Evolutionary conservation across 2,797 vertebrate genomes (phyloP), one percentile per base, ranked within the genome.

Genomic region (Cottoperca gobio): DNA sequence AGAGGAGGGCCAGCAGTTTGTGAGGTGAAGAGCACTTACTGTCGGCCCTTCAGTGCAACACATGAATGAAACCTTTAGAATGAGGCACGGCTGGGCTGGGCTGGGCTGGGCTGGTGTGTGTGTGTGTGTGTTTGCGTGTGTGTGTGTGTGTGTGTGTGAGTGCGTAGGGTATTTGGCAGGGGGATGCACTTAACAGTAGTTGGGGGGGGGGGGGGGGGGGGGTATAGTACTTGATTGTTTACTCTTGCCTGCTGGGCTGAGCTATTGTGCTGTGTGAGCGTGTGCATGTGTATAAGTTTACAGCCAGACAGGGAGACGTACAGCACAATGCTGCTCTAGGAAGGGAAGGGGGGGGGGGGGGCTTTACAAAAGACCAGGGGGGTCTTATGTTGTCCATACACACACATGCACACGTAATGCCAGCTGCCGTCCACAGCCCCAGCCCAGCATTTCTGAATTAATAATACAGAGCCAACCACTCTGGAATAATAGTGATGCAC

Each of bases 381-480:
- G 79, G 85, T 83, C 88, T 78, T 84, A 82, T 83, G 82, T 84
- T 87, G 81, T 84, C 54, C 69, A 70, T 66, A 79, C 85, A 78
- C 70, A 59, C 72, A 70, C 50, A 62, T 67, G 33, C 76, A 84
- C 61, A 74, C 74, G 49, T 88, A 83, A 79, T 67, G 76, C 88
- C 93, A 93, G 91, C 93, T 94, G 93, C 91, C 40, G 78, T 89
- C 83, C 84, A 87, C 83, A 82, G 86, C 87, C 78, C 77, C 89
- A 83, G 82, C 85, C 82, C 76, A 79, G 86, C 88, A 86, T 93
- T 93, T 92, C 89, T 95, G 93, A 95, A 95, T 96, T 92, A 95
- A 95, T 95, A 94, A 95, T 95, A 94, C 85, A 91, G 78, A 89
- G 89, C 90, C 90, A 86, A 82, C 92, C 89, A 91, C 93, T 94